Percentiles rank a stretch among this genome's conserved stretches.
Conservation (phyloP, 2,797 vertebrate species). For the Phyllotis vaccarum region DNA sequence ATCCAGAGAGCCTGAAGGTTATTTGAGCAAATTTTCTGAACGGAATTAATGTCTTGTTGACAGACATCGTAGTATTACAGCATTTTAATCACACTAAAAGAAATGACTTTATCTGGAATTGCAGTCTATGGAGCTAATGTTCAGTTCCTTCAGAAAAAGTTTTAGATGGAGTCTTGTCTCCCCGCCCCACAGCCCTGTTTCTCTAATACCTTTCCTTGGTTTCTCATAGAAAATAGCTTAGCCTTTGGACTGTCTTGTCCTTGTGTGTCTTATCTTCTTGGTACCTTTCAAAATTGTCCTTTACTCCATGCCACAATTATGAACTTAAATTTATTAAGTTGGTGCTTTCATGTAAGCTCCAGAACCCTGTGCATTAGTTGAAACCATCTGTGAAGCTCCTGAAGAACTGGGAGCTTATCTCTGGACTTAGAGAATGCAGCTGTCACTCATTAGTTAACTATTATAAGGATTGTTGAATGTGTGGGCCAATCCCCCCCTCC, state of each 20-base stretch:
- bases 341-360: not conserved
- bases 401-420: not conserved
- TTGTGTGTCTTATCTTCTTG: conserved; percentile 1
- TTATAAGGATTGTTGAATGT: not conserved
- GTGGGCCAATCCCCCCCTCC: not conserved
- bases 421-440: not conserved
- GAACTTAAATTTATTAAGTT: conserved; percentile 43
- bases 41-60: conserved; percentile 47
- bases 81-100: conserved; percentile 5
- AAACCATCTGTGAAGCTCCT: not conserved
- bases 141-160: not conserved
- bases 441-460: not conserved
- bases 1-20: not conserved
- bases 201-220: not conserved
- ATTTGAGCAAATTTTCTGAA: conserved; percentile 44
- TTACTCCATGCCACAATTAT: conserved; percentile 25
- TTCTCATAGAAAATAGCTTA: conserved; percentile 70
- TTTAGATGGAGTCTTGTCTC: not conserved
- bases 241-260: conserved; percentile 49
- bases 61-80: not conserved
- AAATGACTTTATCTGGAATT: conserved; percentile 5
- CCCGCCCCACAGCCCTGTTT: not conserved
- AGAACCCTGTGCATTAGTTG: conserved; percentile 3
- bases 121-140: not conserved
- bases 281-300: conserved; percentile 57